phyloP scores from a whole-genome alignment of 2,797 vertebrate species.

The Apogon hyalosoma region DNA sequence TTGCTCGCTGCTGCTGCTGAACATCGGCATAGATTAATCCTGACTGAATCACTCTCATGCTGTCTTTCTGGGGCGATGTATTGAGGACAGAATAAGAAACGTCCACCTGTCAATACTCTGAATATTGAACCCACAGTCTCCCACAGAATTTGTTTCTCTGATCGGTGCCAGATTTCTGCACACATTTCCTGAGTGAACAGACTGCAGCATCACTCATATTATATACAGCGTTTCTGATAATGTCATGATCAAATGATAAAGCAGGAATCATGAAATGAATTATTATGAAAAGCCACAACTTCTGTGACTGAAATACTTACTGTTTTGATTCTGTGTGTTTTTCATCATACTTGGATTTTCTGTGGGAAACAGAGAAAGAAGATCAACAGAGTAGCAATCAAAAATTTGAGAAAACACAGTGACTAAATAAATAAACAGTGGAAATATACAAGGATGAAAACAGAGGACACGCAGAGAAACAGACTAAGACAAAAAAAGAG shows the following conservation, averaged over 20 bases:
- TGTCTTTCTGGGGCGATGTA: conserved; percentile 41
- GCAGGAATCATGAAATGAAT: conserved; percentile 11
- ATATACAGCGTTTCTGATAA: conserved; percentile 1
- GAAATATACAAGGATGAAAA: no score
- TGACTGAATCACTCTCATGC: conserved; percentile 50
- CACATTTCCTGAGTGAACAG: conserved; percentile 1
- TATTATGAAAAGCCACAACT: not conserved
- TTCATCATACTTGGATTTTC: conserved; percentile 90
- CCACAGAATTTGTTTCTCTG: conserved; percentile 28
- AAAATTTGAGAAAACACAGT: conserved; percentile 15
- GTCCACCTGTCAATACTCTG: conserved; percentile 58
- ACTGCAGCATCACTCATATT: conserved; percentile 14
- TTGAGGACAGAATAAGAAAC: conserved; percentile 57
- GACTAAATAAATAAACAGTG: not conserved
- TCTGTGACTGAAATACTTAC: conserved; percentile 77
- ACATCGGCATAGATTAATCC: conserved; percentile 51
- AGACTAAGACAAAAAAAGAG: not conserved
- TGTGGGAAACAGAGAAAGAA: conserved; percentile 63
- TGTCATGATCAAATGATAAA: conserved; percentile 14
- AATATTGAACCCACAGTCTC: conserved; percentile 27
- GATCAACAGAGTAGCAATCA: conserved; percentile 14
- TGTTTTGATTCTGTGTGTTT: conserved; percentile 85
- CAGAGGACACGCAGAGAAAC: conserved; percentile 11
- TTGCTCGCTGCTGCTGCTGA: conserved; percentile 20
- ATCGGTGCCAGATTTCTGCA: conserved; percentile 25